Conservation (phyloP, 2,113 vertebrate genomes). For the Aegithalos caudatus region DNA sequence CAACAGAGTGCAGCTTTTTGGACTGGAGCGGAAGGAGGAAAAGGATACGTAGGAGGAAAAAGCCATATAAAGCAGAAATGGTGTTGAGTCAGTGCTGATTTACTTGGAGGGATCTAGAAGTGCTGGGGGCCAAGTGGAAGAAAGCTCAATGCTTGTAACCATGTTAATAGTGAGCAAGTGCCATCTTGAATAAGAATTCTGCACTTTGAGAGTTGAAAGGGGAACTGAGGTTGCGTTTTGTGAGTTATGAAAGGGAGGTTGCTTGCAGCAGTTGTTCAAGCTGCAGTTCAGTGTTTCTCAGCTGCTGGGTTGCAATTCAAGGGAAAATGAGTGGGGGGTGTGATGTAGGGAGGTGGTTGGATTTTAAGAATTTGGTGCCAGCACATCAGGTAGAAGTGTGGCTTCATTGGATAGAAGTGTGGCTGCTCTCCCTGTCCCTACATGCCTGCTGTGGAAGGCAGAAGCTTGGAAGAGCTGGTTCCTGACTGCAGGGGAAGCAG, state of each 20-base stretch:
- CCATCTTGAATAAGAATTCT: background rate
- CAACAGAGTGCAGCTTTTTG: background rate
- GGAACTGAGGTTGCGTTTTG: background rate
- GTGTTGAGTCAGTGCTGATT: background rate
- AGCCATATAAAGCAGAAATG: background rate
- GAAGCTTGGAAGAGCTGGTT: background rate
- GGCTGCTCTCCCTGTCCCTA: background rate
- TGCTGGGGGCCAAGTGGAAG: background rate
- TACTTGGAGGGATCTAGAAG: background rate
- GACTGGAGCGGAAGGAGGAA: background rate
- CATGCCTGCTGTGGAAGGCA: rapidly evolving
- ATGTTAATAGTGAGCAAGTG: background rate
- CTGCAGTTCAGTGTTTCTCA: background rate
- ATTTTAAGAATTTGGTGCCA: background rate
- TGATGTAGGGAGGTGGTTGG: background rate
- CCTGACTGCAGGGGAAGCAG: background rate
- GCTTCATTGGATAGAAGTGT: rapidly evolving
- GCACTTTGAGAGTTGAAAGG: background rate
- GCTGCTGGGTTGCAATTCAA: background rate
- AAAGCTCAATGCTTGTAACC: background rate
- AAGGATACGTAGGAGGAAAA: rapidly evolving
- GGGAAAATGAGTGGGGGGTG: rapidly evolving
- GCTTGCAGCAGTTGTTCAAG: background rate
- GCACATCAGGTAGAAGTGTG: background rate
- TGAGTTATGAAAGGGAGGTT: background rate